A percentile compares a stretch with the other conserved stretches of the same genome.
Conservation (phyloP, 2,888 invertebrate species). For the Tridacna crocea region DNA sequence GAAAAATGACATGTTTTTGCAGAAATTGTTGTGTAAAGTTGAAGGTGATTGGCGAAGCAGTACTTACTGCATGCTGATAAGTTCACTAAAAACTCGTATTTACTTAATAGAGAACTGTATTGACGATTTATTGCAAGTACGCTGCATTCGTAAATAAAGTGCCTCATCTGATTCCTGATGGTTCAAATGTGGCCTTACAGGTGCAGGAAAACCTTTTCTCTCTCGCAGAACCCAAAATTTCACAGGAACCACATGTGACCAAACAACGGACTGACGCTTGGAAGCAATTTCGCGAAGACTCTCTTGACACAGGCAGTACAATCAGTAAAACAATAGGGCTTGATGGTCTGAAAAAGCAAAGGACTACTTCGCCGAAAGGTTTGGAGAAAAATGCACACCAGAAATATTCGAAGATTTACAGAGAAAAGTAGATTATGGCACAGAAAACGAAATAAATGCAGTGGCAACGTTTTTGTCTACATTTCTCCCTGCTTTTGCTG, state of each 20-base stretch:
- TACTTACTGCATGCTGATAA: conserved; percentile 42
- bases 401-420: conserved; percentile 27
- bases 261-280: conserved; percentile 41
- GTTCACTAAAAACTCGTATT: conserved; percentile 34
- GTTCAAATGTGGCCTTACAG: neutral
- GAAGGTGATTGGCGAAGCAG: conserved; percentile 42
- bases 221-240: neutral
- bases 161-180: neutral
- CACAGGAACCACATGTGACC: neutral
- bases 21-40: conserved; percentile 27
- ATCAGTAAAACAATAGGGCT: conserved; percentile 41
- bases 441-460: conserved; percentile 38
- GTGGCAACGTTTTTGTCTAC: conserved; percentile 36
- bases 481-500: conserved; percentile 36
- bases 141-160: conserved; percentile 13
- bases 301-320: conserved; percentile 42
- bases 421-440: conserved; percentile 27
- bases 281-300: conserved; percentile 9
- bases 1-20: conserved; percentile 37
- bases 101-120: conserved; percentile 42
- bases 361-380: neutral
- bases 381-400: neutral
- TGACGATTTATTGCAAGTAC: conserved; percentile 16
- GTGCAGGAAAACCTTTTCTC: conserved; percentile 37
- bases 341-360: conserved; percentile 36